Conservation (phyloP, 2,113 vertebrate genomes). For the Aspiorhynchus laticeps region DNA sequence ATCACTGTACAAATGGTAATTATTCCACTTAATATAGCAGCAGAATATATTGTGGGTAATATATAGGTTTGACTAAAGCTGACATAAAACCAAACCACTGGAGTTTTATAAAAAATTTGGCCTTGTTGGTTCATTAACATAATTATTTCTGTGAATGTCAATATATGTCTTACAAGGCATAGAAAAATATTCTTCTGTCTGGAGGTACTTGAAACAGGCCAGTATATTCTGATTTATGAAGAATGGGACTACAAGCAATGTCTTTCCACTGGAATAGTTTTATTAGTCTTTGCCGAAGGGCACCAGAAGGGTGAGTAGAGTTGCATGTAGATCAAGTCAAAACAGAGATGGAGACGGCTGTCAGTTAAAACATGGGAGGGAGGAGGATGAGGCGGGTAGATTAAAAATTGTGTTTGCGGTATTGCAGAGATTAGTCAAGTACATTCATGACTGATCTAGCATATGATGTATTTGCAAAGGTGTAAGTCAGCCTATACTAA, state of each 20-base stretch:
- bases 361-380: background rate
- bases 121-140: background rate
- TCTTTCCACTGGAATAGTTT: slow-evolving; percentile 35
- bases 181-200: background rate
- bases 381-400: background rate
- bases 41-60: background rate
- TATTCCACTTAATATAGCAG: background rate
- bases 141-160: background rate
- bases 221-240: background rate
- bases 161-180: background rate
- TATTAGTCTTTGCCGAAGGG: background rate
- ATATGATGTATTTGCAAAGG: slow-evolving; percentile 1
- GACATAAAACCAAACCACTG: background rate
- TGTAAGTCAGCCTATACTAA: background rate
- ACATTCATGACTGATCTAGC: background rate
- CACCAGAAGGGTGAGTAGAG: slow-evolving; percentile 46
- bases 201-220: background rate
- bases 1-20: background rate
- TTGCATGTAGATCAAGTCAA: slow-evolving; percentile 15
- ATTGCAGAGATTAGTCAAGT: background rate
- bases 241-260: background rate
- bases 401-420: slow-evolving; percentile 1
- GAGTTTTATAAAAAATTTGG: background rate
- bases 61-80: background rate
- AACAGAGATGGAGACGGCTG: background rate